Evolutionary conservation across 2,888 invertebrate species (phyloP).

Genomic region (Fissipunctia ypsillon): DNA sequence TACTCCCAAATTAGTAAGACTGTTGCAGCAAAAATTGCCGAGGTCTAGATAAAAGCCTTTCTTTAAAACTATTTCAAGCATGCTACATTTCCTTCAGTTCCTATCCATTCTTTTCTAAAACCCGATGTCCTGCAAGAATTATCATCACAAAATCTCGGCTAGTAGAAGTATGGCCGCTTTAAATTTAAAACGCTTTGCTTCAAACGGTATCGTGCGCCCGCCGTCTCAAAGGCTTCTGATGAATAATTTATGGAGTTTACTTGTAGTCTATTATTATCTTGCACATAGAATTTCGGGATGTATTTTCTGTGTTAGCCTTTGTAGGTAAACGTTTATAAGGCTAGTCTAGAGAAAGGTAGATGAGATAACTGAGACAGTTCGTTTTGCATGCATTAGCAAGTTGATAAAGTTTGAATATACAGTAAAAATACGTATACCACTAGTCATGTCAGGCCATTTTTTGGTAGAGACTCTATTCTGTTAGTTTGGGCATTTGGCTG

Average conservation of each 20-base stretch:
- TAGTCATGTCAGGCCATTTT: too few relatives aligned
- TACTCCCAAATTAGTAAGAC: neutral
- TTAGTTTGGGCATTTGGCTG: neutral
- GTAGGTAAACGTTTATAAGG: slow-evolving; percentile 22
- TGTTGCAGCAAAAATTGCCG: neutral
- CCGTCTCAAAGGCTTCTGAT: slow-evolving; percentile 50
- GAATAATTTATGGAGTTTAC: slow-evolving; percentile 61
- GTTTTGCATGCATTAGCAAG: slow-evolving; percentile 16
- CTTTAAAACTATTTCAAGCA: neutral
- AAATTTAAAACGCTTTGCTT: slow-evolving; percentile 60
- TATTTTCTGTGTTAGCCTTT: slow-evolving; percentile 41
- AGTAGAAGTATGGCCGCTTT: slow-evolving; percentile 48
- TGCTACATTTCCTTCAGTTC: slow-evolving; percentile 2
- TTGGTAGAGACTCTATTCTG: too few relatives aligned
- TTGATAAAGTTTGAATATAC: neutral
- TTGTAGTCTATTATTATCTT: slow-evolving; percentile 57
- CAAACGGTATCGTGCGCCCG: slow-evolving; percentile 39
- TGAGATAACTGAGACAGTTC: slow-evolving; percentile 2
- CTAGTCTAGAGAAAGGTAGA: slow-evolving; percentile 1
- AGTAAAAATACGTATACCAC: neutral
- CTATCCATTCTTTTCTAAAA: slow-evolving; percentile 18
- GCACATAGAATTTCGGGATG: slow-evolving; percentile 43
- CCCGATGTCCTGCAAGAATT: slow-evolving; percentile 44
- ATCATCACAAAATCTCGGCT: slow-evolving; percentile 50
- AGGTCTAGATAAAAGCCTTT: neutral